Percentiles rank a stretch among this genome's conserved stretches.
Evolutionary conservation across 2,797 vertebrate species (phyloP).

Genomic region (Myotis pilosus): DNA sequence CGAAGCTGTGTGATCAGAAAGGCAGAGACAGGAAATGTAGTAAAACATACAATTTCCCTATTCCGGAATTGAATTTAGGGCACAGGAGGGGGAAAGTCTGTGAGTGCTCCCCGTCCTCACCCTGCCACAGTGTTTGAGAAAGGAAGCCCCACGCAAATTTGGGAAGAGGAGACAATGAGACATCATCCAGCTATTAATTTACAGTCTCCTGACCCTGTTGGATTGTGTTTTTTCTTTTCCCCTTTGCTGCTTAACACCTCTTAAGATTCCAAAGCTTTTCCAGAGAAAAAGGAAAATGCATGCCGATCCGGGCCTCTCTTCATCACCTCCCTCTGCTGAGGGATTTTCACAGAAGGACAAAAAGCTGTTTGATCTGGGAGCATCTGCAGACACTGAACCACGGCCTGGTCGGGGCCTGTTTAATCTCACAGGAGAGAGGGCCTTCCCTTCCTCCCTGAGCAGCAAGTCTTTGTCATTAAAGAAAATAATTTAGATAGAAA

Average conservation of each 20-base stretch:
- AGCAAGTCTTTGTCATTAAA: not conserved
- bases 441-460: not conserved
- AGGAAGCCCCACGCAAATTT: not conserved
- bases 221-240: not conserved
- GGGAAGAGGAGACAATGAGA: not conserved
- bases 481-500: not conserved
- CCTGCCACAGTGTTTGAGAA: not conserved
- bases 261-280: not conserved
- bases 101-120: not conserved
- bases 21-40: not conserved
- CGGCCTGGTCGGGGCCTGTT: not conserved
- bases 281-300: not conserved
- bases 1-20: not conserved
- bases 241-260: not conserved
- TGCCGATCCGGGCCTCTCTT: not conserved
- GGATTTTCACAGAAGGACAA: not conserved
- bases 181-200: not conserved
- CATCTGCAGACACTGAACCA: not conserved
- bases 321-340: not conserved
- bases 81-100: not conserved
- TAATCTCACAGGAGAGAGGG: not conserved
- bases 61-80: fast-evolving
- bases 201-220: not conserved
- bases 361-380: not conserved
- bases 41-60: not conserved